These are phyloP conservation scores for Eriosoma lanigerum DNA, from an alignment of 1,140 invertebrate genomes.

Conservation along the genomic window DNA sequence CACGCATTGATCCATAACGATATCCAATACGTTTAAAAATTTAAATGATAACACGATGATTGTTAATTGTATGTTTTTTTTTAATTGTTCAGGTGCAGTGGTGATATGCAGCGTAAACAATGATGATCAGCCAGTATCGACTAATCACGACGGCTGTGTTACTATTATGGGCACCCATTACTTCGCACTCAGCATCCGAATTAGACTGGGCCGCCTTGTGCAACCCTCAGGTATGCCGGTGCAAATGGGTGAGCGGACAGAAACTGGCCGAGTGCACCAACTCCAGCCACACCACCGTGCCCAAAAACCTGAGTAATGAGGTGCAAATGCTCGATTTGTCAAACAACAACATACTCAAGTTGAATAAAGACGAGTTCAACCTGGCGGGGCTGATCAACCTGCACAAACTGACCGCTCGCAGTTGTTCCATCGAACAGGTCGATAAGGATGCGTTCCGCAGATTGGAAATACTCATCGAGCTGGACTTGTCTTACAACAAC, in stretches of 20 bases:
- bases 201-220: slow-evolving; percentile 64
- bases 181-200: slow-evolving; percentile 52
- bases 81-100: neutral
- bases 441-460: slow-evolving; percentile 73
- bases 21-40: too few relatives aligned
- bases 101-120: slow-evolving; percentile 31
- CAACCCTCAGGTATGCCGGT: slow-evolving; percentile 66
- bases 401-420: slow-evolving; percentile 74
- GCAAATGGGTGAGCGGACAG: slow-evolving; percentile 76
- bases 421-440: slow-evolving; percentile 72
- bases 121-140: slow-evolving; percentile 24
- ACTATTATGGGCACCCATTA: neutral
- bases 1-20: too few relatives aligned
- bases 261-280: slow-evolving; percentile 76
- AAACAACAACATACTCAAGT: slow-evolving; percentile 68
- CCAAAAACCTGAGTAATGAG: slow-evolving; percentile 69
- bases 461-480: slow-evolving; percentile 79
- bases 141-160: neutral
- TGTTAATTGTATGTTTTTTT: too few relatives aligned
- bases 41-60: too few relatives aligned
- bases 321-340: slow-evolving; percentile 76
- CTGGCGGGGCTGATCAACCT: slow-evolving; percentile 72
- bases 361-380: slow-evolving; percentile 71
- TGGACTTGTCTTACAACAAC: slow-evolving; percentile 78
- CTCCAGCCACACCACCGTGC: slow-evolving; percentile 67